Evolutionary conservation across 1,140 invertebrate species (phyloP).

Genomic region (Drosophila prosaltans): DNA sequence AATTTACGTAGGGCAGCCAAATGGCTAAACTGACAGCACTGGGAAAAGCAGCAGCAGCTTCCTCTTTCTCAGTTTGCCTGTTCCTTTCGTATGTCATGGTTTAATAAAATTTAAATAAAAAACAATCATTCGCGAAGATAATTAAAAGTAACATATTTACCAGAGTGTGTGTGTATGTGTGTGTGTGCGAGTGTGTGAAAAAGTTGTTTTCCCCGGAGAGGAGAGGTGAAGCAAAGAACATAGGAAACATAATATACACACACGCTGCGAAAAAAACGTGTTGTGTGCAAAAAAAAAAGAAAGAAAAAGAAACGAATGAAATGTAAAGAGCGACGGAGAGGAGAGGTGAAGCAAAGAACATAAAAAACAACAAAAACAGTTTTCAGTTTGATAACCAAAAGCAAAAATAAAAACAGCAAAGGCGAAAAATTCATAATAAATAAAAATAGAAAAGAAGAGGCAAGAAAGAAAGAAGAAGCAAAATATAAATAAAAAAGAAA

Average conservation of each 20-base stretch:
- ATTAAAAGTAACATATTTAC: too few species aligned
- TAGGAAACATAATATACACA: conserved; percentile 80
- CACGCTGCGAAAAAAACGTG: conserved; percentile 77
- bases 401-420: conserved; percentile 59
- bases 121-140: too few species aligned
- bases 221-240: conserved; percentile 56
- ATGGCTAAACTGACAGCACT: too few species aligned
- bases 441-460: conserved; percentile 38
- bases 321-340: conserved; percentile 10
- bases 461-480: conserved; percentile 19
- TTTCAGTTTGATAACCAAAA: conserved; percentile 65
- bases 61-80: too few species aligned
- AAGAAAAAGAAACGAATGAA: conserved; percentile 38
- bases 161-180: too few species aligned
- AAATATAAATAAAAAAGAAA: conserved; percentile 42
- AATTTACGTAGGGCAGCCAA: neutral
- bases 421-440: conserved; percentile 49
- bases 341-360: conserved; percentile 43
- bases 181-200: conserved; percentile 15
- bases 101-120: too few species aligned
- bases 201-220: conserved; percentile 34
- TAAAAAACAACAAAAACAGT: conserved; percentile 72
- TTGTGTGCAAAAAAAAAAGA: conserved; percentile 74
- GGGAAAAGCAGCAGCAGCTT: too few species aligned
- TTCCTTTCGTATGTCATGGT: too few species aligned